Base-by-base conservation (phyloP, 2,888 invertebrate species). In the Leptinotarsa tumamoca region DNA sequence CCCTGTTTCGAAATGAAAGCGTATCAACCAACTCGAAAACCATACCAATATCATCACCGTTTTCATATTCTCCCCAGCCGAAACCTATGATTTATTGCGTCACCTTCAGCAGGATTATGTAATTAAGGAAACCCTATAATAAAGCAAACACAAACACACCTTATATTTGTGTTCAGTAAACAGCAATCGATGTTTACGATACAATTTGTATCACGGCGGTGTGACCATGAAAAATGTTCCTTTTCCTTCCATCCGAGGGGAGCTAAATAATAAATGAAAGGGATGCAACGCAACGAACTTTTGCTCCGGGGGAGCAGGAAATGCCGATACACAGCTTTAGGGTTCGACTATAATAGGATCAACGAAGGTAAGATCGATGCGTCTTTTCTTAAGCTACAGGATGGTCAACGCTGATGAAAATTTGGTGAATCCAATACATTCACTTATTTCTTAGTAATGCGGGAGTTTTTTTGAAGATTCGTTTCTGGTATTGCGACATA, bases 251-350 rank as follows among this genome's bases (percentile, higher is more conserved):
- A 51, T 72, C 23, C 75, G 78, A 82, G 81, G 82, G 83, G 83
- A 80, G 82, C 79, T 83, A 80, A 83, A 83, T 83, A 83, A 83
- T 83, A 82, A 82, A 83, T 83, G 83, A 81, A 78, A 80, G 81
- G 81, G 82, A 80, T 78, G 81, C 79, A 79, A 76, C 74, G 72
- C 73, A 71, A 61, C 79, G 74, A 77, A 76, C 75, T 78, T 77
- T 71, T 67, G 76, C 76, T 69, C 73, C 73, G 67, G 73, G 76
- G 80, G 80, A 79, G 78, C 73, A 73, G 77, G 67, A 79, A 79
- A 80, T 80, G 76, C 80, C 80, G 78, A 78, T 79, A 79, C 79
- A 78, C 68, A 63, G 70, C 74, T 74, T 66, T 69, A 74, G 75
- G 74, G 79, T 73, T 73, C 71, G 77, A 67, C 75, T 75, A 75